A percentile compares a stretch with the other conserved stretches of the same genome.
phyloP scores from a whole-genome alignment of 2,113 vertebrate genomes.

The Melospiza georgiana region DNA sequence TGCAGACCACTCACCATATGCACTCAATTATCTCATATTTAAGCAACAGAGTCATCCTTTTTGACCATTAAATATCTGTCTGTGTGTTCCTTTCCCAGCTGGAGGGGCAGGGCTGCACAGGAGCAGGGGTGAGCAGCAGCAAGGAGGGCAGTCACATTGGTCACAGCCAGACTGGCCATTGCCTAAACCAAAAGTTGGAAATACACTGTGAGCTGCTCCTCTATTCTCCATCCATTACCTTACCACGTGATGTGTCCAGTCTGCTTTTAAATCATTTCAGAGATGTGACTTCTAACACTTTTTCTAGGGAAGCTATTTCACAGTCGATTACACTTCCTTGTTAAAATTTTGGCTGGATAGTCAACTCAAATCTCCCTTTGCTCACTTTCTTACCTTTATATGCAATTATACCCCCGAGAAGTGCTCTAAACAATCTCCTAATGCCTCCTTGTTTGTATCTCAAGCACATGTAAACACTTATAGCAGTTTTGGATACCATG shows the following conservation, averaged over 20 bases:
- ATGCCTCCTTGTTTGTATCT: background rate
- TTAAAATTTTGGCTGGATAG: slow-evolving; percentile 52
- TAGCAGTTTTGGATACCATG: background rate
- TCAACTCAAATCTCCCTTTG: background rate
- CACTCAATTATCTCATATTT: background rate
- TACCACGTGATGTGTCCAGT: background rate
- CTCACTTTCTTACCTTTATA: slow-evolving; percentile 32
- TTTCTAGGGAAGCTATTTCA: slow-evolving; percentile 57
- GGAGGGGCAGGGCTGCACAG: fast-evolving
- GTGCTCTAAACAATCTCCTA: background rate
- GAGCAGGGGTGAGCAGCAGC: fast-evolving
- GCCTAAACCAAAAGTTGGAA: background rate
- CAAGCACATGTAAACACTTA: background rate
- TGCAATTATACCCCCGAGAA: slow-evolving; percentile 34
- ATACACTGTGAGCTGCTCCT: background rate
- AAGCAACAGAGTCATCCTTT: background rate
- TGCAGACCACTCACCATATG: background rate
- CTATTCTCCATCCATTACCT: background rate
- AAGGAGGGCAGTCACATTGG: fast-evolving
- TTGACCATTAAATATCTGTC: background rate
- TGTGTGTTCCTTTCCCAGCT: background rate
- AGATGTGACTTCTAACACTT: slow-evolving; percentile 26
- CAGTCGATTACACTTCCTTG: slow-evolving; percentile 44
- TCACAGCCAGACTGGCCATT: background rate
- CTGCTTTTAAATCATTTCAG: slow-evolving; percentile 49